A percentile compares a stretch with the other conserved stretches of the same genome.
phyloP scores from a whole-genome alignment of 2,113 vertebrate genomes.

The Ifrita kowaldi region DNA sequence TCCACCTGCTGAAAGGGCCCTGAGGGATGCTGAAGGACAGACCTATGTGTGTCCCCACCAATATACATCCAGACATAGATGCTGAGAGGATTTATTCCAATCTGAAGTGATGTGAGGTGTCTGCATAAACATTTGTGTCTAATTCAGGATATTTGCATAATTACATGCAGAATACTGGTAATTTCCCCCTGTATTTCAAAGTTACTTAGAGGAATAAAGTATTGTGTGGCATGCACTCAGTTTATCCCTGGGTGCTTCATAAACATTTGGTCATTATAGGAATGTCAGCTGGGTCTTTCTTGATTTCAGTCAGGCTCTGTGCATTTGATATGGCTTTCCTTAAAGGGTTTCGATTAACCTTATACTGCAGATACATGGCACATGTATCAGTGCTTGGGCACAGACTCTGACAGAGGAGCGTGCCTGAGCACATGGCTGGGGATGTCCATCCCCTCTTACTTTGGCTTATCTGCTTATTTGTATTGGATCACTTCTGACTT shows the following conservation, averaged over 20 bases:
- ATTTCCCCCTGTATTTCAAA: not conserved
- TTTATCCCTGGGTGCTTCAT: not conserved
- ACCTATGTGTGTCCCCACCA: not conserved
- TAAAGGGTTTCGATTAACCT: not conserved
- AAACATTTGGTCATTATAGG: not conserved
- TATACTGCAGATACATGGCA: not conserved
- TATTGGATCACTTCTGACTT: not conserved
- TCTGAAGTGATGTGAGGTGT: not conserved
- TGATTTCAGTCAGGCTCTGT: not conserved
- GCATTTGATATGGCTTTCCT: not conserved
- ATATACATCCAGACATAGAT: not conserved
- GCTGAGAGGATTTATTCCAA: not conserved
- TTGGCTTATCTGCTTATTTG: not conserved
- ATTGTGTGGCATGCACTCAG: fast-evolving
- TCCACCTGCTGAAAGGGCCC: not conserved
- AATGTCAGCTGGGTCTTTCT: not conserved
- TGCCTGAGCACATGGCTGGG: not conserved
- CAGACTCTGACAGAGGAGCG: not conserved
- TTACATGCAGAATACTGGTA: not conserved
- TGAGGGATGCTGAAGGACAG: too few relatives aligned
- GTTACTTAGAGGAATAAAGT: not conserved
- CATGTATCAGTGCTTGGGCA: not conserved
- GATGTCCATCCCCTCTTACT: not conserved
- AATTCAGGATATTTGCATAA: not conserved
- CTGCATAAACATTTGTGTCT: not conserved